Conservation (phyloP, 1,140 invertebrate genomes). For the Lepidurus arcticus region DNA sequence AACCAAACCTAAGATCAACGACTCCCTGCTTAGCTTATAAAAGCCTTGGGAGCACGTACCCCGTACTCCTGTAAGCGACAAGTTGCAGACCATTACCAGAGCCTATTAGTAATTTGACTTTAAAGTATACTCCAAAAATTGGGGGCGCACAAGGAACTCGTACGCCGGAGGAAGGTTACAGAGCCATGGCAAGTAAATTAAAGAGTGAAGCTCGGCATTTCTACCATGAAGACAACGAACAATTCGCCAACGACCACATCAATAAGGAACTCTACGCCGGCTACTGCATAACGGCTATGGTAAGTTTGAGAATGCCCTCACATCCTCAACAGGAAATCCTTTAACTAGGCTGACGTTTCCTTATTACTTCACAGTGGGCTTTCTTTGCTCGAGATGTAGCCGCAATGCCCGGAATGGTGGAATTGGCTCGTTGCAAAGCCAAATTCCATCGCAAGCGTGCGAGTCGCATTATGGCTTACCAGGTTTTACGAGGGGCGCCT, state of each 20-base stretch:
- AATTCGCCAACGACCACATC: constrained; percentile 54
- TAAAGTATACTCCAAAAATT: neutral
- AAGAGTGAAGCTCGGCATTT: constrained; percentile 46
- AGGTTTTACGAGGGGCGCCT: constrained; percentile 72
- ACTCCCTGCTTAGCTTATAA: neutral
- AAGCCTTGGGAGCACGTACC: neutral
- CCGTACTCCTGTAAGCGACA: neutral
- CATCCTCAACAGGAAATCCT: constrained; percentile 28
- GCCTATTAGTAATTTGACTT: too few relatives aligned
- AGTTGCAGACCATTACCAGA: too few relatives aligned
- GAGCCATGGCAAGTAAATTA: neutral
- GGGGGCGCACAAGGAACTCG: constrained; percentile 6
- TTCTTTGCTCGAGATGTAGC: constrained; percentile 71
- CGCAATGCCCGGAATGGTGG: constrained; percentile 59
- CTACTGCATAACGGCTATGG: constrained; percentile 54
- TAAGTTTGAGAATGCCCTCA: constrained; percentile 36
- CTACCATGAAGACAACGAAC: constrained; percentile 51
- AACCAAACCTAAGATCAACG: neutral
- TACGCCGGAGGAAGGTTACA: neutral
- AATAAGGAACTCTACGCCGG: constrained; percentile 57
- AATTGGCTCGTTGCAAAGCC: neutral
- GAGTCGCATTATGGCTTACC: constrained; percentile 59
- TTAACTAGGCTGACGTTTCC: constrained; percentile 1
- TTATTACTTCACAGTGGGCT: neutral
- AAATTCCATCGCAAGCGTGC: constrained; percentile 25